Evolutionary conservation across 2,888 invertebrate species (phyloP).

Genomic region (Cheilosia soror): DNA sequence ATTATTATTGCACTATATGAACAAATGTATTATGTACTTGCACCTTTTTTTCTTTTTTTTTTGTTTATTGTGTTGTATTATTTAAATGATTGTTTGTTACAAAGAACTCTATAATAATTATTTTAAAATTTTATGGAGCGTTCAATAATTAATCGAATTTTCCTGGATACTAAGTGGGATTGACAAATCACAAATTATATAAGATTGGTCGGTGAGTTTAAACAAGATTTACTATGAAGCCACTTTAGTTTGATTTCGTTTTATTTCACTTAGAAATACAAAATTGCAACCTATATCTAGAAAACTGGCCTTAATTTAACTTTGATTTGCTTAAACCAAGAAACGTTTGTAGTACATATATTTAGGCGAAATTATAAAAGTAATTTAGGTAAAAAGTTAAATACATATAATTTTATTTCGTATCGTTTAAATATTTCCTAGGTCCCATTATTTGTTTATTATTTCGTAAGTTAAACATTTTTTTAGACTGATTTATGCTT

Average conservation of each 20-base stretch:
- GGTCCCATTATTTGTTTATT: neutral
- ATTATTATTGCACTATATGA: conserved; percentile 63
- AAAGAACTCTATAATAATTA: conserved; percentile 48
- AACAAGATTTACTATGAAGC: neutral
- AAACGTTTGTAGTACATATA: neutral
- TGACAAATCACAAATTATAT: conserved; percentile 5
- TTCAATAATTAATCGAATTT: conserved; percentile 45
- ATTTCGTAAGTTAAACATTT: neutral
- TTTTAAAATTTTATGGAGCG: conserved; percentile 31
- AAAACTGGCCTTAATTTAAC: too few relatives aligned
- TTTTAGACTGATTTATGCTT: conserved; percentile 23
- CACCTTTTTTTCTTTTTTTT: conserved; percentile 37
- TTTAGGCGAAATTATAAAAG: neutral
- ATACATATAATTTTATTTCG: neutral
- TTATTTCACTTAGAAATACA: neutral
- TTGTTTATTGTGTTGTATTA: conserved; percentile 56
- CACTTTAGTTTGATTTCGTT: neutral
- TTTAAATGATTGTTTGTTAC: conserved; percentile 57
- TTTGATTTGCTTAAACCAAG: neutral
- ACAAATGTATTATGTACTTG: conserved; percentile 61
- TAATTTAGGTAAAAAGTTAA: neutral
- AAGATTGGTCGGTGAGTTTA: neutral
- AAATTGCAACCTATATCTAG: neutral
- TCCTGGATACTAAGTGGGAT: neutral
- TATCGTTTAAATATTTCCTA: neutral